phyloP scores from a whole-genome alignment of 2,797 vertebrate genomes.

The Melanotaenia parkinsoni region DNA sequence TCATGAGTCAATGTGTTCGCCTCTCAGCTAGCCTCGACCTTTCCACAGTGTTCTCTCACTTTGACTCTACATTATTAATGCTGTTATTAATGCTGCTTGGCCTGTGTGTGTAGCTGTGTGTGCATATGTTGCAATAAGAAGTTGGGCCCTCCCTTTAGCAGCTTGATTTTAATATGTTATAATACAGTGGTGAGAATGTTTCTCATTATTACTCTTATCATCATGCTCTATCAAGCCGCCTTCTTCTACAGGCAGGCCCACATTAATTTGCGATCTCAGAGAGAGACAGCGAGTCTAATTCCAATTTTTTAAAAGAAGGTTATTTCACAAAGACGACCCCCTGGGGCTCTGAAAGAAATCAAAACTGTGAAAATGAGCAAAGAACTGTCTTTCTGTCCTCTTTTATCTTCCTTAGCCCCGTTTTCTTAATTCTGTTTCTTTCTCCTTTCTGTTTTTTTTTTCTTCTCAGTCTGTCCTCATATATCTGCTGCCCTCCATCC shows the following conservation, averaged over 20 bases:
- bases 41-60: conserved; percentile 61
- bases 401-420: conserved; percentile 57
- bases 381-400: conserved; percentile 47
- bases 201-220: conserved; percentile 53
- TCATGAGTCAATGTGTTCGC: conserved; percentile 49
- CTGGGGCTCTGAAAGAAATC: conserved; percentile 54
- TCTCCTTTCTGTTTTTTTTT: conserved; percentile 17
- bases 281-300: conserved; percentile 52
- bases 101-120: conserved; percentile 25
- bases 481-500: conserved; percentile 43
- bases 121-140: conserved; percentile 25
- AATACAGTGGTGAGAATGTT: conserved; percentile 52
- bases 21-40: conserved; percentile 66
- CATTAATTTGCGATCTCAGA: conserved; percentile 55
- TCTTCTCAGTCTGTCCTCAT: conserved; percentile 36
- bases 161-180: conserved; percentile 59
- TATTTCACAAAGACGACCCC: conserved; percentile 67
- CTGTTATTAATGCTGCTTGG: conserved; percentile 61
- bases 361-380: conserved; percentile 65
- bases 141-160: conserved; percentile 20
- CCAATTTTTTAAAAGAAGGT: conserved; percentile 61
- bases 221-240: conserved; percentile 36
- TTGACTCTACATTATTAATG: conserved; percentile 67
- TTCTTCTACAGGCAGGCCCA: conserved; percentile 45
- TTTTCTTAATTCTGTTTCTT: conserved; percentile 52